Evolutionary conservation across 2,113 vertebrate genomes (phyloP).

Genomic region (Sula dactylatra): DNA sequence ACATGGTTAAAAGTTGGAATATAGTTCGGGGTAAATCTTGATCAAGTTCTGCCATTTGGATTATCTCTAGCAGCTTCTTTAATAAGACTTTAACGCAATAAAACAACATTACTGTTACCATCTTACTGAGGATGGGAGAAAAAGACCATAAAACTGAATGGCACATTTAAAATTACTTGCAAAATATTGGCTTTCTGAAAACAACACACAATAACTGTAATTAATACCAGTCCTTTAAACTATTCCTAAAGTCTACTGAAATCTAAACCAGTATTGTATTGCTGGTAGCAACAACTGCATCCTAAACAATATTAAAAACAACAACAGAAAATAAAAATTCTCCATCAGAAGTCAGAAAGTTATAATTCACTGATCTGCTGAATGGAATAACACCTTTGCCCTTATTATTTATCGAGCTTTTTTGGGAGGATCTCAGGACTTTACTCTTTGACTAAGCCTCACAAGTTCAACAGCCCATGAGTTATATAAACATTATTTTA

Average conservation of each 20-base stretch:
- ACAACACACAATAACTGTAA: conserved; percentile 13
- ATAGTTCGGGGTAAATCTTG: neutral
- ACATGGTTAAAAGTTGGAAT: neutral
- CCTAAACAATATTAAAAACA: neutral
- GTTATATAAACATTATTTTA: conserved; percentile 55
- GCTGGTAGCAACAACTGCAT: neutral
- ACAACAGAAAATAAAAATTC: neutral
- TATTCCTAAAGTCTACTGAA: neutral
- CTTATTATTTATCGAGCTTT: conserved; percentile 5
- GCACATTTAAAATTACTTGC: neutral
- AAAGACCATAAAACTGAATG: neutral
- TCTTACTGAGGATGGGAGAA: neutral
- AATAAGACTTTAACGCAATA: neutral
- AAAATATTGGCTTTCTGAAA: neutral
- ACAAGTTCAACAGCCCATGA: conserved; percentile 45
- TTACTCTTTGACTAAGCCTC: conserved; percentile 38
- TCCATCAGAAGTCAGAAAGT: neutral
- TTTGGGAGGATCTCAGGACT: conserved; percentile 21
- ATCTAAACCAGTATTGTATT: neutral
- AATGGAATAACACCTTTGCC: conserved; percentile 11
- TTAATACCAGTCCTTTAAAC: conserved; percentile 32
- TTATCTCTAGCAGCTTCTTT: neutral
- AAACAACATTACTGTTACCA: neutral
- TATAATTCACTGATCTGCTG: neutral
- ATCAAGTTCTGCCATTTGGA: neutral